A percentile compares a stretch with the other conserved stretches of the same genome.
Evolutionary conservation across 2,113 vertebrate genomes (phyloP).

Genomic region (Climacteris rufus): DNA sequence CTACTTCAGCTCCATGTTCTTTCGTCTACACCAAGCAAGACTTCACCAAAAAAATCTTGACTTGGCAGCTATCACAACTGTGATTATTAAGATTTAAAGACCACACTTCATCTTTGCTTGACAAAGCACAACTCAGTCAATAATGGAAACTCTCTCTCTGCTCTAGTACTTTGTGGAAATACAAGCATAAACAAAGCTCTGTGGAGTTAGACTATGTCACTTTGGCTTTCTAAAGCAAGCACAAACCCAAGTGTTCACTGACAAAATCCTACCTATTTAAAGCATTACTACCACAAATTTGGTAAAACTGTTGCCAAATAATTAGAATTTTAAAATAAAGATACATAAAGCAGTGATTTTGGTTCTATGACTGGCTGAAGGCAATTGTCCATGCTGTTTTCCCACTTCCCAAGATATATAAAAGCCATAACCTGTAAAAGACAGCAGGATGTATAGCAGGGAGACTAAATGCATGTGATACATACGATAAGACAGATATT

Average conservation of each 20-base stretch:
- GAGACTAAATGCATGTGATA: fast-evolving
- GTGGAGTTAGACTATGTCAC: not conserved
- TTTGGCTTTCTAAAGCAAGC: not conserved
- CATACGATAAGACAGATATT: not conserved
- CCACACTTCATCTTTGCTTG: not conserved
- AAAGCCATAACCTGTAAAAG: not conserved
- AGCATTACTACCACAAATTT: not conserved
- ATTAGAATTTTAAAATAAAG: not conserved
- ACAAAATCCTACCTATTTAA: not conserved
- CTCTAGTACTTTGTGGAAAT: not conserved
- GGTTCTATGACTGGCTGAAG: not conserved
- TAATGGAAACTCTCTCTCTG: not conserved
- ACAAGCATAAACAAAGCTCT: not conserved
- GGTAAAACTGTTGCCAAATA: not conserved
- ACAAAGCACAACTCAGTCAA: not conserved
- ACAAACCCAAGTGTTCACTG: not conserved
- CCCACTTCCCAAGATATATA: not conserved
- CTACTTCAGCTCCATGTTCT: not conserved
- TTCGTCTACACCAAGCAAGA: not conserved
- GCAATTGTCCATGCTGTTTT: not conserved
- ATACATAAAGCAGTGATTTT: not conserved
- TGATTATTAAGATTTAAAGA: not conserved
- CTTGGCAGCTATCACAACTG: not conserved
- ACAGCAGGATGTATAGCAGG: not conserved
- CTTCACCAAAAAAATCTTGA: not conserved